These are phyloP conservation scores for Dioctria linearis DNA, from an alignment of 2,888 invertebrate species.

Conservation along the genomic window DNA sequence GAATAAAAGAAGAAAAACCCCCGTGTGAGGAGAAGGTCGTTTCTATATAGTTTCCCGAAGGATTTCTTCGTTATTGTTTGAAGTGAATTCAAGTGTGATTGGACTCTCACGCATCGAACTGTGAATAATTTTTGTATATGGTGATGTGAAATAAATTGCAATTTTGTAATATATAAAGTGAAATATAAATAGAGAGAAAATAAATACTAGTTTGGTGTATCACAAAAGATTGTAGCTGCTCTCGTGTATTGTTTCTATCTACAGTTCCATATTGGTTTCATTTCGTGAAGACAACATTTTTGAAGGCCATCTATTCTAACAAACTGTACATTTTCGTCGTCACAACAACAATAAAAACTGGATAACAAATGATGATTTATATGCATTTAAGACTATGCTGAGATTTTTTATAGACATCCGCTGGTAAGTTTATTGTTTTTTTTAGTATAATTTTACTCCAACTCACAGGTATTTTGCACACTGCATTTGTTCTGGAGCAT, in stretches of 20 bases:
- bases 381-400: no score
- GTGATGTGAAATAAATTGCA: slow-evolving; percentile 13
- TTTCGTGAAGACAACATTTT: no score
- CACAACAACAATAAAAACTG: no score
- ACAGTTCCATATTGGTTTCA: no score
- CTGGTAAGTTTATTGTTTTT: slow-evolving; percentile 11
- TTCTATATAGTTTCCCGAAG: slow-evolving; percentile 7
- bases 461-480: no score
- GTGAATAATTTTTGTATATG: slow-evolving; percentile 18
- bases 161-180: slow-evolving; percentile 1
- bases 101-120: not conserved
- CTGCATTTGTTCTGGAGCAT: not conserved
- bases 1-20: slow-evolving; percentile 8
- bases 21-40: not conserved
- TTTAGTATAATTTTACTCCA: not conserved
- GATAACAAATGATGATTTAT: no score
- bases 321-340: no score
- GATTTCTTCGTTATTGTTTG: slow-evolving; percentile 12
- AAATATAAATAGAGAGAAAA: not conserved
- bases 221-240: no score
- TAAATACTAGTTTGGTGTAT: no score
- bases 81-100: slow-evolving; percentile 2
- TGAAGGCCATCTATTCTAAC: no score
- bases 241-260: no score
- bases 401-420: not conserved